Evolutionary conservation across 1,140 invertebrate genomes (phyloP).

Genomic region (Drosophila athabasca): DNA sequence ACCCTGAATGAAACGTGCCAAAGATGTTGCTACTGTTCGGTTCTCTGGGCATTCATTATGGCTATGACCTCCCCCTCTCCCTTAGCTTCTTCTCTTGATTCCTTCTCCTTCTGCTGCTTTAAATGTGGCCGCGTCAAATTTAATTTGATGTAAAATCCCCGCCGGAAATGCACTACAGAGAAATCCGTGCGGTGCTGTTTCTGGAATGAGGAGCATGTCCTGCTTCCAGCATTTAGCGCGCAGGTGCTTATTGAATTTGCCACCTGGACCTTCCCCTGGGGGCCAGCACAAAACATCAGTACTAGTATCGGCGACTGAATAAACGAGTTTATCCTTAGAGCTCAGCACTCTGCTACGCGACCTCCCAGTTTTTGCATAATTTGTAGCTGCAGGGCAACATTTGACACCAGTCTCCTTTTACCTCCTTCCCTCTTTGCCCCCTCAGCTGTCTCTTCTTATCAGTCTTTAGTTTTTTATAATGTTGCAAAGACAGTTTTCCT

Average conservation of each 20-base stretch:
- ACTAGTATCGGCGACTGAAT: neutral
- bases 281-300: too few species aligned
- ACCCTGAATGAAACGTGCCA: constrained; percentile 51
- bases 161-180: constrained; percentile 28
- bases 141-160: constrained; percentile 54
- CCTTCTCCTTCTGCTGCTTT: constrained; percentile 8
- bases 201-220: constrained; percentile 29
- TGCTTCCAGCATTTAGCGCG: constrained; percentile 29
- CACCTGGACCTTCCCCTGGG: constrained; percentile 17
- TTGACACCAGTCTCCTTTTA: constrained; percentile 18
- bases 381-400: constrained; percentile 54
- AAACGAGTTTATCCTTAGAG: constrained; percentile 31
- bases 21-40: constrained; percentile 39
- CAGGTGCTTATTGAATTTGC: constrained; percentile 45
- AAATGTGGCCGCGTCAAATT: constrained; percentile 41
- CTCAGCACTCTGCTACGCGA: constrained; percentile 28
- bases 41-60: constrained; percentile 55
- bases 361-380: constrained; percentile 68
- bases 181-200: constrained; percentile 23
- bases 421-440: too few species aligned
- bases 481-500: constrained; percentile 25
- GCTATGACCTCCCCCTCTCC: neutral
- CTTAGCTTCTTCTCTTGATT: neutral
- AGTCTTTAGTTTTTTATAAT: constrained; percentile 31
- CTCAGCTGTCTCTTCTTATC: constrained; percentile 18